These are phyloP conservation scores for Eurosta solidaginis DNA, from an alignment of 1,140 invertebrate species.

Conservation along the genomic window DNA sequence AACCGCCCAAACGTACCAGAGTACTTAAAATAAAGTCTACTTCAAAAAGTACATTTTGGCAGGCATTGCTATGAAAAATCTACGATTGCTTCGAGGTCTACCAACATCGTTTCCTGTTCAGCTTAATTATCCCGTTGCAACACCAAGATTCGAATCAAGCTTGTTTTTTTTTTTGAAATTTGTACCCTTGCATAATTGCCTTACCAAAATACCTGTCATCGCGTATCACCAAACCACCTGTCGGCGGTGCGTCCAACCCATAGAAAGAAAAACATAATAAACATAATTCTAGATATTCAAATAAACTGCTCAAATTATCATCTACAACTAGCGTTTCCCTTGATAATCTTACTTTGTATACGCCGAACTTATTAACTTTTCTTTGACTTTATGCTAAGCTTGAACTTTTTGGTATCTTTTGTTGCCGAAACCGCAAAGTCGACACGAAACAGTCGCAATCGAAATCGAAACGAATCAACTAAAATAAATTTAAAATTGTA, in stretches of 20 bases:
- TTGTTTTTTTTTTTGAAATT: too few relatives aligned
- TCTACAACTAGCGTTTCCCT: too few relatives aligned
- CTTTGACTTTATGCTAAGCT: neutral
- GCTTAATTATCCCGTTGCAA: too few relatives aligned
- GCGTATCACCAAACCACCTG: neutral
- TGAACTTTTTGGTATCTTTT: neutral
- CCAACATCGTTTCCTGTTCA: too few relatives aligned
- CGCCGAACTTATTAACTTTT: neutral
- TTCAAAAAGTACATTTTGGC: neutral
- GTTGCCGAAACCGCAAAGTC: neutral
- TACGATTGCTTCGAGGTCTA: too few relatives aligned
- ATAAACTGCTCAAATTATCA: neutral
- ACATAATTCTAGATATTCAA: neutral
- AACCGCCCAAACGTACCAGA: too few relatives aligned
- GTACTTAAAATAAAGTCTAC: too few relatives aligned
- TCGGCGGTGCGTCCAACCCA: neutral
- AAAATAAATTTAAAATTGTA: slow-evolving; percentile 27
- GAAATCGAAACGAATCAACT: neutral
- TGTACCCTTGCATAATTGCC: too few relatives aligned
- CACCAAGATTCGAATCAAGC: too few relatives aligned
- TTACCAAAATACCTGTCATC: neutral
- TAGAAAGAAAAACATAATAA: neutral
- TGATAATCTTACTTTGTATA: too few relatives aligned
- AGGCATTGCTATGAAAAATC: too few relatives aligned
- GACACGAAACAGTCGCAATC: neutral